Base-by-base conservation (phyloP, 2,888 invertebrate genomes). In the Masnerella sp. region DNA sequence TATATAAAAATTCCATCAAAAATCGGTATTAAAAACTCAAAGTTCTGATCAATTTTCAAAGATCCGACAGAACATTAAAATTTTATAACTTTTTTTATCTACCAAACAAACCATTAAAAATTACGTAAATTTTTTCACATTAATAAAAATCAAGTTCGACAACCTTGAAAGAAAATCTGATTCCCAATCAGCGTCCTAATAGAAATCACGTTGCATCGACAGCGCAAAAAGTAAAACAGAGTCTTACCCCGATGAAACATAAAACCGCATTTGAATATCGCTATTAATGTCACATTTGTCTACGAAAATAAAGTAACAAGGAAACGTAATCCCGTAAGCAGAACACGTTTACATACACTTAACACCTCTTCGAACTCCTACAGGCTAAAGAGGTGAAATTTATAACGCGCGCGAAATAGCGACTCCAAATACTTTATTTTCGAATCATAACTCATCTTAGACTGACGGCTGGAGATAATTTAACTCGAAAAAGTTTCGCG, bases 361-460 rank as follows among this genome's bases (percentile, higher is more conserved):
- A 42, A 49, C 56, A 34, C 42, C 22, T 56, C 58, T 58, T 56
- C 49, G 58, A 56, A 25, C 36, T 52, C 14, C n/a, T n/a, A n/a
- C n/a, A n/a, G n/a, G n/a, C n/a, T n/a, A 45, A 32, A 30, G 28
- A 18, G 30, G 8, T 38, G 40, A 49, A 47, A 49, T 38, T 22
- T 49, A 45, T 38, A 38, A 14, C 25, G 25, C n/a, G 25, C 18
- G 12, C 32, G 15, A 14, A 51, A 51, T 51, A 47, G 18, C 25
- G 45, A 11, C 30, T 61, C n/a, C n/a, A n/a, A 8, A 38, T 61
- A 18, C 61, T 49, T 32, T 30, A 61, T 40, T 61, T 61, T 49
- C 12, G 22, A 40, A 40, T 49, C 14, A 40, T 49, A 49, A 61
- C 32, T 49, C 40, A 49, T 61, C 15, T 40, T 40, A 40, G 15